These are phyloP conservation scores for Mythimna ferrago DNA, from an alignment of 2,888 invertebrate genomes.

Conservation along the genomic window DNA sequence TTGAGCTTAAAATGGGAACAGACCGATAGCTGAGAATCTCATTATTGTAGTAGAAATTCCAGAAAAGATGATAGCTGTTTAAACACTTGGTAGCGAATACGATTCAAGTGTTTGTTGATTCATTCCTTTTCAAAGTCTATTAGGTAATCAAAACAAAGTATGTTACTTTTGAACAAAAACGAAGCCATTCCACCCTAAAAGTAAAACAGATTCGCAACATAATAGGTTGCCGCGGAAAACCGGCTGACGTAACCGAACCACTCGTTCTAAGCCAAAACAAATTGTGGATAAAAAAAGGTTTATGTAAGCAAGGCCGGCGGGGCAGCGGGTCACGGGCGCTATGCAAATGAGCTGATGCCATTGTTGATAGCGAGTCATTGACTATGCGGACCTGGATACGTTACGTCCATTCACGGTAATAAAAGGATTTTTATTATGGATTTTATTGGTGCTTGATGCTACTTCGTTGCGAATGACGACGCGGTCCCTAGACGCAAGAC, in stretches of 20 bases:
- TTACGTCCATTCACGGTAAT: conserved; percentile 48
- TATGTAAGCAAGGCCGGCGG: conserved; percentile 76
- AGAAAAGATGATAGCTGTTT: background rate
- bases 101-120: background rate
- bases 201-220: conserved; percentile 45
- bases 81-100: background rate
- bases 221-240: conserved; percentile 32
- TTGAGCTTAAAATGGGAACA: conserved; percentile 27
- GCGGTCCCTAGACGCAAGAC: background rate
- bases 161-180: background rate
- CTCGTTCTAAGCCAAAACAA: conserved; percentile 61
- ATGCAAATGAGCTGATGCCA: conserved; percentile 84
- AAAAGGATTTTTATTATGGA: conserved; percentile 53
- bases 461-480: conserved; percentile 11
- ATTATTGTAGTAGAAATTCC: conserved; percentile 27
- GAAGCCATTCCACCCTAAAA: conserved; percentile 3
- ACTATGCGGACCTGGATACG: conserved; percentile 65
- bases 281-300: conserved; percentile 70
- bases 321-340: conserved; percentile 84
- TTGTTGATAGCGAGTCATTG: conserved; percentile 76
- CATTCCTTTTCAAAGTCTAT: background rate
- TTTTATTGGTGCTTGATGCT: conserved; percentile 26
- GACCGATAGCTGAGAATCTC: conserved; percentile 28
- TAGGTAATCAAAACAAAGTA: background rate
- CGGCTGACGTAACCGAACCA: conserved; percentile 58